Conservation (phyloP, 1,140 invertebrate genomes). For the Atopsyche davidsoni region DNA sequence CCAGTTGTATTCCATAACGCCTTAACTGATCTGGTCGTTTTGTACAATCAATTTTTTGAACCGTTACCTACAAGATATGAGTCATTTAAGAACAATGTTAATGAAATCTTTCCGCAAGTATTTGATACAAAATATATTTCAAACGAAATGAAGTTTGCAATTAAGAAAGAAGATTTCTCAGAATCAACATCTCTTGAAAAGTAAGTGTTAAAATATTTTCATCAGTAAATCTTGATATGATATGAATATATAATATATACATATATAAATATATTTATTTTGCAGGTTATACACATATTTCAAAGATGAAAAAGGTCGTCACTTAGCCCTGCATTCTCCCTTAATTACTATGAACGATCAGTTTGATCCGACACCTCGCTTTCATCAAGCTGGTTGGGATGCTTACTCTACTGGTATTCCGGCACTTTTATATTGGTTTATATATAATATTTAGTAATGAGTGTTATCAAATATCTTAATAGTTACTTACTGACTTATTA, state of each 20-base stretch:
- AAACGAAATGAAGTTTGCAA: conserved; percentile 44
- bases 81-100: conserved; percentile 59
- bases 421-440: no score
- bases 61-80: conserved; percentile 60
- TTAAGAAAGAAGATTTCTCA: conserved; percentile 48
- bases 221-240: not conserved
- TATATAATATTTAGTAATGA: no score
- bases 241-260: not conserved
- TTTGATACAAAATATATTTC: conserved; percentile 70
- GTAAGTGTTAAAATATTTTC: conserved; percentile 33
- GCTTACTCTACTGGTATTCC: conserved; percentile 64
- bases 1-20: conserved; percentile 72
- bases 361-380: conserved; percentile 41
- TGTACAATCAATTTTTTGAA: conserved; percentile 66
- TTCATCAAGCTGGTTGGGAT: conserved; percentile 73
- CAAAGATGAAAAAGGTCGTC: conserved; percentile 37
- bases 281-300: conserved; percentile 55
- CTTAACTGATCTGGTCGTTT: conserved; percentile 62
- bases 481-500: no score
- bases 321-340: conserved; percentile 37
- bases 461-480: no score
- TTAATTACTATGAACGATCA: conserved; percentile 37
- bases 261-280: conserved; percentile 15
- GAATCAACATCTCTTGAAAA: conserved; percentile 45
- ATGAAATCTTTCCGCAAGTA: conserved; percentile 58